A percentile compares a stretch with the other conserved stretches of the same genome.
phyloP scores from a whole-genome alignment of 2,113 vertebrate genomes.

The Clarias macrocephalus region DNA sequence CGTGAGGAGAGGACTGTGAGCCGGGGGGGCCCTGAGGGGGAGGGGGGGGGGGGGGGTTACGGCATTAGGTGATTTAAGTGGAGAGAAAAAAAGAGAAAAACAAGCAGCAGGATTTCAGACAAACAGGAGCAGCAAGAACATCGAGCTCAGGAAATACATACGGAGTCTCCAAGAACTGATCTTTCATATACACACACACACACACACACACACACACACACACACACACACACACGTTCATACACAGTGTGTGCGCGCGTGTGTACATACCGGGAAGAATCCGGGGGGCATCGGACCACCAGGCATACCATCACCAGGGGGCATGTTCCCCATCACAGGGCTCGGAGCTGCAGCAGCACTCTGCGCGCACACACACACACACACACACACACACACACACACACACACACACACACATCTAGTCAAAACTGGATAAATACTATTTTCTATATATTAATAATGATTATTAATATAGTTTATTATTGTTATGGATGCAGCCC shows the following conservation, averaged over 20 bases:
- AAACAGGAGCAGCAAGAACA: not conserved
- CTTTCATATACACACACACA: not conserved
- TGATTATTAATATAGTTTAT: too few species aligned
- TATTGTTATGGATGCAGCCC: too few species aligned
- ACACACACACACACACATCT: not conserved
- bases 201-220: not conserved
- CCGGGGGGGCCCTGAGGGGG: conserved; percentile 91
- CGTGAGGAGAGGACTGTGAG: conserved; percentile 99
- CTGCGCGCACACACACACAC: conserved; percentile 62
- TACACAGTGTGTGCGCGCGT: not conserved
- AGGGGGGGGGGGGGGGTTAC: not conserved
- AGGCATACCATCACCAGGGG: conserved; percentile 76
- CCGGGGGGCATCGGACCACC: conserved; percentile 78
- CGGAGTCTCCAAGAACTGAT: not conserved
- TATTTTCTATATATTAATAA: too few species aligned
- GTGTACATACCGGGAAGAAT: conserved; percentile 72
- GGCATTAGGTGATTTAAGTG: not conserved
- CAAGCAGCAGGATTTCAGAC: not conserved
- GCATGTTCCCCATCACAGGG: conserved; percentile 77
- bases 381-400: too few species aligned
- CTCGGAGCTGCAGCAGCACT: conserved; percentile 78
- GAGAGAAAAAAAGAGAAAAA: not conserved
- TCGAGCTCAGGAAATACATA: not conserved
- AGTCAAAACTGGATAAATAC: not conserved
- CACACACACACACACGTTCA: too few species aligned